phyloP scores from a whole-genome alignment of 2,888 invertebrate species.

The Galerucella nymphaeae region DNA sequence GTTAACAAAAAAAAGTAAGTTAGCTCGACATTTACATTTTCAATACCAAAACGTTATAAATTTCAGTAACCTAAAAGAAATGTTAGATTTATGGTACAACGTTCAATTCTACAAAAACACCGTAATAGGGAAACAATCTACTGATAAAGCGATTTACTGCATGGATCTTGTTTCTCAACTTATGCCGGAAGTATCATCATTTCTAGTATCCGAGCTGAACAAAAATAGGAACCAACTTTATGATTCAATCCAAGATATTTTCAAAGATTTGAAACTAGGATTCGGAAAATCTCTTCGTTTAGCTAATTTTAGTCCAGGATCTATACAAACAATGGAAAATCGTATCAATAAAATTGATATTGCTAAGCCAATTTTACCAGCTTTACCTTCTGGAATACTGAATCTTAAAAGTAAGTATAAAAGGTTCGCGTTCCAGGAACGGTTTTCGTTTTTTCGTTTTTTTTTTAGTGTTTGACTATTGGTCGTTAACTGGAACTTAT shows the following conservation, averaged over 20 bases:
- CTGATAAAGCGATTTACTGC: constrained; percentile 17
- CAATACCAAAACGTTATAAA: neutral
- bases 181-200: constrained; percentile 33
- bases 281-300: constrained; percentile 15
- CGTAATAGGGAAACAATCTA: constrained; percentile 12
- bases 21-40: neutral
- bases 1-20: constrained; percentile 24
- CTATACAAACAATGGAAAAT: constrained; percentile 10
- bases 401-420: neutral
- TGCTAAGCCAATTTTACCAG: neutral
- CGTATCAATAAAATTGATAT: constrained; percentile 20
- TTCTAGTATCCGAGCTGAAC: constrained; percentile 15
- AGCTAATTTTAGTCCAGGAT: neutral
- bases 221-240: neutral
- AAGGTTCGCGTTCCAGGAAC: too few species aligned
- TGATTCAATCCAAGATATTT: neutral
- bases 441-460: too few species aligned
- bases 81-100: constrained; percentile 35
- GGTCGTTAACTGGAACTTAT: constrained; percentile 11
- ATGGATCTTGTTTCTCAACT: constrained; percentile 27
- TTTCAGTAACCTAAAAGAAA: constrained; percentile 24
- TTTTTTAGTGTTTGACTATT: neutral
- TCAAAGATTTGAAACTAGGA: constrained; percentile 5
- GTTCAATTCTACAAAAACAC: constrained; percentile 27
- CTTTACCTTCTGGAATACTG: neutral